Base-by-base conservation (phyloP, 2,113 vertebrate genomes). In the Clinocottus analis region DNA sequence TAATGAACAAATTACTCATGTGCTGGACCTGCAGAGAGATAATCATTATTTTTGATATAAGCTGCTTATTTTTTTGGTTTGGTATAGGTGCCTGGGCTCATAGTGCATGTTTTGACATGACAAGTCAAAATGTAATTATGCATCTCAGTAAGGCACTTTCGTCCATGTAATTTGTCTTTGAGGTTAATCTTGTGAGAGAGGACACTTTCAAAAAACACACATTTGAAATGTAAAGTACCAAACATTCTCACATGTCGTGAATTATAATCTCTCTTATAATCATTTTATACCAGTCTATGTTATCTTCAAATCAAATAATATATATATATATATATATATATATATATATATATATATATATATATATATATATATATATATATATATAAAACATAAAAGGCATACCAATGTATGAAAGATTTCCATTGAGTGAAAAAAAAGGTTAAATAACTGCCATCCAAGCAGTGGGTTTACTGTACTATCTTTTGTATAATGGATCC, bases 1-100 rank as follows among this genome's bases (percentile, higher is more conserved):
- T 77, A 73, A 81, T 85, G 70, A 79, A 84, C 65, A 76, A 45
- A 74, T 73, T 62, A 74, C 75, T 76, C 55, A 61, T 80, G 60
- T 75, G 37, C 60, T 39, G 63, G 75, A 49, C 68, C 41, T 35
- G 72, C 35, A 79, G 31, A 51, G 68, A 77, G 55, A 59, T 7
- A 75, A 51, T 56, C n/a, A 59, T 72, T 83, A 62, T 60, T 27
- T n/a, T 64, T 43, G 33, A 62, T 51, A 19, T 55, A 72, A 69
- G 61, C 72, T 66, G 68, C 68, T 60, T 78, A 66, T 63, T 53
- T 21, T 64, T 64, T 45, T 51, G 47, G 61, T 51, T 59, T 61
- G 27, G 13, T 43, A 23, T 10, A 37, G 11, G 41, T 45, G 35
- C 31, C 10, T n/a, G 8, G 43, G 25, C 33, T 81, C 64, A 68